Percentiles rank a stretch among this genome's conserved stretches.
Evolutionary conservation across 1,140 invertebrate genomes (phyloP).

Genomic region (Macrocentrus cingulum): DNA sequence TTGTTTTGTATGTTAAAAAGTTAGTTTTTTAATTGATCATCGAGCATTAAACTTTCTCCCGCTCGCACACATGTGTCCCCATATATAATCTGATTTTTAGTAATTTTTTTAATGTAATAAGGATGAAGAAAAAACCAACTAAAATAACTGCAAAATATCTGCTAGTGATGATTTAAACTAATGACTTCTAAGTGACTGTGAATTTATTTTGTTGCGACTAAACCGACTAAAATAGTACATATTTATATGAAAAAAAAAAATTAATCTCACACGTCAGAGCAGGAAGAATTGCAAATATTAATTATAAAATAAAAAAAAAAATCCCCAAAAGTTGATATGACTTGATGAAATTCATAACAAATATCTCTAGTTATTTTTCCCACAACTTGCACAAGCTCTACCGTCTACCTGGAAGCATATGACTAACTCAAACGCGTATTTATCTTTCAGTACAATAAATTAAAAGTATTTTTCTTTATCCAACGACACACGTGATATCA

Average conservation of each 20-base stretch:
- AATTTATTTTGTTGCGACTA: not conserved
- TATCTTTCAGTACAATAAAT: too few relatives aligned
- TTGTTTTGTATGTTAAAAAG: constrained; percentile 26
- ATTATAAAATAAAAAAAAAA: not conserved
- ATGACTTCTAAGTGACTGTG: constrained; percentile 33
- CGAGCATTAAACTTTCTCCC: constrained; percentile 18
- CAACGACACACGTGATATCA: too few relatives aligned
- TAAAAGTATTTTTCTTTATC: too few relatives aligned
- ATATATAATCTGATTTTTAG: constrained; percentile 17
- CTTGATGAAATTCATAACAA: too few relatives aligned
- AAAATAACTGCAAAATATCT: too few relatives aligned
- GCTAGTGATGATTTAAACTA: constrained; percentile 32
- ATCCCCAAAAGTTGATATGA: too few relatives aligned
- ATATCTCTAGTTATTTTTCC: too few relatives aligned
- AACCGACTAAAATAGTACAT: too few relatives aligned
- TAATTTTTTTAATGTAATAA: too few relatives aligned
- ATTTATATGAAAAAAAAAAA: constrained; percentile 2
- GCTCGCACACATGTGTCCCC: not conserved
- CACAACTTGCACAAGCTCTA: too few relatives aligned
- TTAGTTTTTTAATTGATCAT: constrained; percentile 7
- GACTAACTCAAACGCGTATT: too few relatives aligned
- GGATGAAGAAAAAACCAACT: constrained; percentile 13
- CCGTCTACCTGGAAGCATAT: too few relatives aligned
- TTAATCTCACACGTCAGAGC: not conserved
- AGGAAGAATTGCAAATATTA: not conserved